A percentile compares a stretch with the other conserved stretches of the same genome.
Evolutionary conservation across 92 coral and sea anemone genomes (phyloP).

Genomic region (Diadumene lineata): DNA sequence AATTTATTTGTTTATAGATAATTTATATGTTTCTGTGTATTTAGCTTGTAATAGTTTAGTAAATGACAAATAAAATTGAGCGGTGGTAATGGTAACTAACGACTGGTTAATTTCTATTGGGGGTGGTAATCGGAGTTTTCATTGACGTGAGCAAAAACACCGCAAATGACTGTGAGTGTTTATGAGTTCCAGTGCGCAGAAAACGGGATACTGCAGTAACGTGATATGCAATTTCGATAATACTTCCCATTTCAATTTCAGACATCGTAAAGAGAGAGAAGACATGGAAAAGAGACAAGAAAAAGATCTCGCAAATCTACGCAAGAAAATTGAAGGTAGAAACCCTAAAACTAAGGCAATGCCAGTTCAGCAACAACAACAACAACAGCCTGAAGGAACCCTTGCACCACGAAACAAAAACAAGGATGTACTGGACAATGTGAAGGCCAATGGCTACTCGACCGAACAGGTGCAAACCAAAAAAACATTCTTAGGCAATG

Average conservation of each 20-base stretch:
- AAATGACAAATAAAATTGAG: too few species aligned
- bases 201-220: too few species aligned
- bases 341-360: slow-evolving; percentile 50
- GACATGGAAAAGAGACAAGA: slow-evolving; percentile 81
- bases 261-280: slow-evolving; percentile 86
- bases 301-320: slow-evolving; percentile 57
- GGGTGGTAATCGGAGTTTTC: too few species aligned
- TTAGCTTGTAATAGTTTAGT: too few species aligned
- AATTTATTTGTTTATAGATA: too few species aligned
- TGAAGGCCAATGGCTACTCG: slow-evolving; percentile 60
- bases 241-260: slow-evolving; percentile 2
- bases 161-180: too few species aligned
- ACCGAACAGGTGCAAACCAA: slow-evolving; percentile 35
- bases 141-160: too few species aligned
- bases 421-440: slow-evolving; percentile 39
- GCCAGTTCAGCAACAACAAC: slow-evolving; percentile 33
- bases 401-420: slow-evolving; percentile 35
- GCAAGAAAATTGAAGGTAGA: slow-evolving; percentile 65
- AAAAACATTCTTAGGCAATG: slow-evolving; percentile 55
- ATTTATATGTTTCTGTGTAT: too few species aligned
- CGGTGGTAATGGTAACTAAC: too few species aligned
- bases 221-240: too few species aligned
- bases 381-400: neutral
- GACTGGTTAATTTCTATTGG: too few species aligned
- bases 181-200: too few species aligned